These are phyloP conservation scores for Aelia acuminata DNA, from an alignment of 2,888 invertebrate species.

Conservation along the genomic window DNA sequence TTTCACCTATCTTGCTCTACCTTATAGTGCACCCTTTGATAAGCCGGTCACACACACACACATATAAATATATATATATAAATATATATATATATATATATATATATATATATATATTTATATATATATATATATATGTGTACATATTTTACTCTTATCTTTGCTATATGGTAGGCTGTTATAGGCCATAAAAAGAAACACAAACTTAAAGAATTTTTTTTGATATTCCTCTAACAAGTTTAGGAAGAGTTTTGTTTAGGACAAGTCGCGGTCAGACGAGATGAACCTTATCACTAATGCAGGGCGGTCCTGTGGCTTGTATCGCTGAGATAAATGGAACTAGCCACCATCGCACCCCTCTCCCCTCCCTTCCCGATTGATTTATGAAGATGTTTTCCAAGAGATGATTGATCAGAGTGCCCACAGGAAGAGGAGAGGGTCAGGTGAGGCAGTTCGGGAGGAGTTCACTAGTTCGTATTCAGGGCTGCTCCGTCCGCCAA, in stretches of 20 bases:
- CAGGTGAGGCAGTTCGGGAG: background rate
- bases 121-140: too few species aligned
- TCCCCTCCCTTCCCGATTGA: background rate
- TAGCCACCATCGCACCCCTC: background rate
- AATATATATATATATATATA: too few species aligned
- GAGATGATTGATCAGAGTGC: slow-evolving; percentile 22
- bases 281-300: slow-evolving; percentile 8
- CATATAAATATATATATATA: too few species aligned
- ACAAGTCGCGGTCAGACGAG: background rate
- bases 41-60: too few species aligned
- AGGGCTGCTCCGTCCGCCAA: background rate
- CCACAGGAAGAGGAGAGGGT: background rate
- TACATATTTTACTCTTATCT: background rate
- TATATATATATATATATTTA: too few species aligned
- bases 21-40: too few species aligned
- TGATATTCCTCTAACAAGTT: background rate
- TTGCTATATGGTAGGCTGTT: background rate
- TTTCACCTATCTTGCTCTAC: too few species aligned
- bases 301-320: background rate
- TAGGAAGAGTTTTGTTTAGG: background rate
- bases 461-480: slow-evolving; percentile 21
- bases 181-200: background rate
- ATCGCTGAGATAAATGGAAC: slow-evolving; percentile 14
- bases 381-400: slow-evolving; percentile 48
- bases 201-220: background rate